Evolutionary conservation across 2,797 vertebrate genomes (phyloP).

Genomic region (Bovichtus diacanthus): DNA sequence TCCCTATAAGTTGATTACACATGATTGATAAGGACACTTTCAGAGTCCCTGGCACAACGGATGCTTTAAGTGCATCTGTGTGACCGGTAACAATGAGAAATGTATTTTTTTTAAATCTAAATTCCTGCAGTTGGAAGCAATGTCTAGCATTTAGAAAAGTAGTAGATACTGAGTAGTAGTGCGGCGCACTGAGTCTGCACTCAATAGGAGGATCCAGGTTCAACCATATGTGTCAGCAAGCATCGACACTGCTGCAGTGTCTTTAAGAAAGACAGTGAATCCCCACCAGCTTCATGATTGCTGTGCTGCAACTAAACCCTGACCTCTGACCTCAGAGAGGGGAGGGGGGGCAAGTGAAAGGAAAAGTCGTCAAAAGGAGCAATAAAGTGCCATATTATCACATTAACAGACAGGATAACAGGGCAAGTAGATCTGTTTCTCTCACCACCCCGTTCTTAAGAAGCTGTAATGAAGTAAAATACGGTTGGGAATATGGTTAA

Average conservation of each 20-base stretch:
- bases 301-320: conserved; percentile 38
- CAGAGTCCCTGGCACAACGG: conserved; percentile 42
- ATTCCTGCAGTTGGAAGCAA: conserved; percentile 11
- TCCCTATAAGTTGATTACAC: conserved; percentile 80
- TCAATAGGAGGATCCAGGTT: neutral
- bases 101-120: neutral
- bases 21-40: conserved; percentile 76
- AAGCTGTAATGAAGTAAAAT: neutral
- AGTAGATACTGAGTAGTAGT: neutral
- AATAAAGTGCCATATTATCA: conserved; percentile 23
- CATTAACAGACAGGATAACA: conserved; percentile 15
- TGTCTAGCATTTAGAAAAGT: neutral
- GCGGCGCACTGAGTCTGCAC: neutral
- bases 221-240: neutral
- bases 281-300: neutral
- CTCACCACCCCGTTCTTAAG: neutral
- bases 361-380: conserved; percentile 15
- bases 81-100: conserved; percentile 14
- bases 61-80: conserved; percentile 63
- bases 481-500: neutral
- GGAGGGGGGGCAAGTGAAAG: neutral
- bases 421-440: neutral
- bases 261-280: conserved; percentile 24
- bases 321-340: conserved; percentile 44
- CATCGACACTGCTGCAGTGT: conserved; percentile 7